Evolutionary conservation across 2,888 invertebrate genomes (phyloP).

Genomic region (Tipula helvola): DNA sequence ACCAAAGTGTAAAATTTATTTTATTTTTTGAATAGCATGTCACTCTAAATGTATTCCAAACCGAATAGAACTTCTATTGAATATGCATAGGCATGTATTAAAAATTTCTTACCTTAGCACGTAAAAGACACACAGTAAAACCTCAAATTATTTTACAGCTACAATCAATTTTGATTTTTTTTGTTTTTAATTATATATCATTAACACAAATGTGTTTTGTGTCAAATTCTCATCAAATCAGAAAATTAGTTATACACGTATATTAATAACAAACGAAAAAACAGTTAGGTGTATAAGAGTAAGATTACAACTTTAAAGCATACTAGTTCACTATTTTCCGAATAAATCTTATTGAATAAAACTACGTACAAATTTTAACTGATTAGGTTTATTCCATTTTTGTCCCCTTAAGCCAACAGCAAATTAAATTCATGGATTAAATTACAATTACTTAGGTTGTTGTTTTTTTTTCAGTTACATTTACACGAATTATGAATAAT

Average conservation of each 20-base stretch:
- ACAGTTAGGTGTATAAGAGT: not conserved
- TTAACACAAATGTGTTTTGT: not conserved
- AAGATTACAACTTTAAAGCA: too few species aligned
- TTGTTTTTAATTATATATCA: not conserved
- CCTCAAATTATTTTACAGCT: not conserved
- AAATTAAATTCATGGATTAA: not conserved
- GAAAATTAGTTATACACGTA: not conserved
- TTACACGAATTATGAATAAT: not conserved
- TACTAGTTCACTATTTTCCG: too few species aligned
- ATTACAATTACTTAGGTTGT: not conserved
- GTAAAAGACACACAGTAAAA: not conserved
- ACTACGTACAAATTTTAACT: too few species aligned
- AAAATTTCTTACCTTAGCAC: too few species aligned
- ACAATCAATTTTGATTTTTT: not conserved
- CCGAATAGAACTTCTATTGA: too few species aligned
- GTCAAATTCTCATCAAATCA: not conserved
- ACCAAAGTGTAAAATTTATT: too few species aligned
- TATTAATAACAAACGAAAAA: not conserved
- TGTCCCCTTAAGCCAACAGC: not conserved
- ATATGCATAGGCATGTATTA: too few species aligned
- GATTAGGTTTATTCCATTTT: not conserved
- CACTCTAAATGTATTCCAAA: too few species aligned
- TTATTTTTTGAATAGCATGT: too few species aligned
- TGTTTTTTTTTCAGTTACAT: too few species aligned
- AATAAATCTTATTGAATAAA: too few species aligned